These are phyloP conservation scores for Sinocyclocheilus rhinocerous DNA, from an alignment of 2,113 vertebrate genomes.

Conservation along the genomic window DNA sequence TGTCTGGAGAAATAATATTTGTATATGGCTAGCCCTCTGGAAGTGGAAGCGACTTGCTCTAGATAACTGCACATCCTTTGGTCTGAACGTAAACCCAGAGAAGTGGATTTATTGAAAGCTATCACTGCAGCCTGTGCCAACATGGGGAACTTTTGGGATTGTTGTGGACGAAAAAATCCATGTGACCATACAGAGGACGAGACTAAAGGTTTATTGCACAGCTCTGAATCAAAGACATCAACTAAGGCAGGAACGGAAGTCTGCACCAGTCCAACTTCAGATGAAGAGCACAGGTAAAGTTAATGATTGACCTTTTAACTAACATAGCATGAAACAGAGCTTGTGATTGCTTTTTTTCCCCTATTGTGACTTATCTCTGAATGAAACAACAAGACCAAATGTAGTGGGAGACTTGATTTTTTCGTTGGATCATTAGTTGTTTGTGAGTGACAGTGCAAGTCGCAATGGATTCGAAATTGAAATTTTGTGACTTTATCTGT, in stretches of 20 bases:
- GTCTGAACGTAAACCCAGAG: not conserved
- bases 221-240: constrained; percentile 44
- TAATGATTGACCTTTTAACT: not conserved
- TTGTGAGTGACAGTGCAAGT: not conserved
- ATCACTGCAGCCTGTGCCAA: not conserved
- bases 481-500: not conserved
- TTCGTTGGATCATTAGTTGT: not conserved
- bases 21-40: not conserved
- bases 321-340: not conserved
- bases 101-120: constrained; percentile 23
- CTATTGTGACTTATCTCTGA: not conserved
- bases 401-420: not conserved
- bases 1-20: constrained; percentile 11
- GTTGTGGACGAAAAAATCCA: constrained; percentile 65
- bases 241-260: constrained; percentile 3
- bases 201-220: constrained; percentile 65
- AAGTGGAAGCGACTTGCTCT: not conserved
- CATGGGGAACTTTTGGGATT: constrained; percentile 71
- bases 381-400: not conserved
- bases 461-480: not conserved
- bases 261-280: constrained; percentile 5
- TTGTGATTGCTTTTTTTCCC: not conserved
- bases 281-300: constrained; percentile 43
- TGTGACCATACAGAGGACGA: constrained; percentile 64
- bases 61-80: constrained; percentile 4